Percentiles rank a stretch among this genome's conserved stretches.
Conservation (phyloP, 2,113 vertebrate species). For the Gambusia holbrooki region DNA sequence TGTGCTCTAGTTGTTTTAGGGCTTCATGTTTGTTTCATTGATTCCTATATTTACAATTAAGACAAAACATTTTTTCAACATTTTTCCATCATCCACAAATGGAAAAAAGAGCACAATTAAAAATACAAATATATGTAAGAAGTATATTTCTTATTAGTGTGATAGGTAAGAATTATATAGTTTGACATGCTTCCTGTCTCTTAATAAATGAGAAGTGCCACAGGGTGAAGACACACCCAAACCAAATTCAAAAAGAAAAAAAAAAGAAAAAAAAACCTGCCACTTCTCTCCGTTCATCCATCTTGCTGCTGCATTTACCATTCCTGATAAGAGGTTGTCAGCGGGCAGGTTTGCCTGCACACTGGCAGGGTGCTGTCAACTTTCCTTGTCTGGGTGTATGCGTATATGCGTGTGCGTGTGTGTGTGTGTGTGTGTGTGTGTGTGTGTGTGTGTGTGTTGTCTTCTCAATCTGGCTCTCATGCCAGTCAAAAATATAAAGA, state of each 20-base stretch:
- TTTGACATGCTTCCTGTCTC: neutral
- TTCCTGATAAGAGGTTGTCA: conserved; percentile 64
- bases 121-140: no score
- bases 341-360: conserved; percentile 44
- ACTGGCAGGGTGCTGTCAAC: conserved; percentile 52
- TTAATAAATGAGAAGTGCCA: conserved; percentile 28
- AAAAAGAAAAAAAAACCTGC: conserved; percentile 46
- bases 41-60: neutral
- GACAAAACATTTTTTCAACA: no score
- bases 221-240: conserved; percentile 22
- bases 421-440: conserved; percentile 2
- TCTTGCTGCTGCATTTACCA: conserved; percentile 59
- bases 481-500: conserved; percentile 28
- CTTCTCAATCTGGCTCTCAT: conserved; percentile 20
- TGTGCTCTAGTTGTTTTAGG: neutral
- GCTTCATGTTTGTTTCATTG: neutral
- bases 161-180: neutral
- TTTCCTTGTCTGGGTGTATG: conserved; percentile 28
- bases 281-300: conserved; percentile 55
- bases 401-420: neutral
- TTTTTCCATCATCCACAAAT: neutral
- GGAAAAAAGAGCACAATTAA: neutral
- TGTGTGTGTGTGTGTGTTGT: conserved; percentile 8
- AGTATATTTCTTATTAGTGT: neutral
- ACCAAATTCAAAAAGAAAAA: conserved; percentile 26